Evolutionary conservation across 35 echinoderm and acorn worm genomes (phyloP).

Genomic region (Apostichopus parvimensis): DNA sequence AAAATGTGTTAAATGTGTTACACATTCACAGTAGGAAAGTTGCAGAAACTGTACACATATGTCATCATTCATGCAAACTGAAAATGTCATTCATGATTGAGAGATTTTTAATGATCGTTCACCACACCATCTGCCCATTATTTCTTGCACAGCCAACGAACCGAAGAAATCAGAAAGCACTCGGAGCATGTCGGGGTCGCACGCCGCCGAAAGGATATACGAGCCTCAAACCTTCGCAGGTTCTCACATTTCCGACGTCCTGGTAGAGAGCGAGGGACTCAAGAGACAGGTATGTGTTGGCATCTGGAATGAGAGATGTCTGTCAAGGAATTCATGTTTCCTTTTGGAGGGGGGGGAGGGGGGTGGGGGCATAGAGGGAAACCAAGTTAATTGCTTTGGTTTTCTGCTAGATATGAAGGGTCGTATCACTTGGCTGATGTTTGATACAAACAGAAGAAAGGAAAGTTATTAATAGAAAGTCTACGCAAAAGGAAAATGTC

Average conservation of each 20-base stretch:
- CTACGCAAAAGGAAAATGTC: no score
- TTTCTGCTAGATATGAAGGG: no score
- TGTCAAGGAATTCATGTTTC: neutral
- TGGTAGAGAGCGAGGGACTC: slow-evolving; percentile 84
- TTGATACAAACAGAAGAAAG: no score
- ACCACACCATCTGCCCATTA: neutral
- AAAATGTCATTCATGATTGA: neutral
- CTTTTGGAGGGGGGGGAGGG: neutral
- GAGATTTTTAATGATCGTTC: no score
- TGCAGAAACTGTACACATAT: no score
- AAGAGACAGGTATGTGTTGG: slow-evolving; percentile 76
- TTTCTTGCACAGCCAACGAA: neutral
- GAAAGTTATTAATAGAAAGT: no score
- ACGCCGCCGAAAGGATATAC: slow-evolving; percentile 63
- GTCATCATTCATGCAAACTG: neutral
- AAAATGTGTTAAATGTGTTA: no score
- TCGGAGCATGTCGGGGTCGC: neutral
- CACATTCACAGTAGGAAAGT: no score
- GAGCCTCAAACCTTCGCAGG: slow-evolving; percentile 85
- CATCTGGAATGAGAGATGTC: neutral
- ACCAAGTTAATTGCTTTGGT: neutral
- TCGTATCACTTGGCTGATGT: no score
- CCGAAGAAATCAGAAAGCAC: neutral
- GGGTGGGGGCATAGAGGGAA: neutral
- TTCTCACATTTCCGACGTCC: slow-evolving; percentile 92